Percentiles rank a stretch among this genome's conserved stretches.
Evolutionary conservation across 2,888 invertebrate genomes (phyloP).

Genomic region (Metacarcinus magister): DNA sequence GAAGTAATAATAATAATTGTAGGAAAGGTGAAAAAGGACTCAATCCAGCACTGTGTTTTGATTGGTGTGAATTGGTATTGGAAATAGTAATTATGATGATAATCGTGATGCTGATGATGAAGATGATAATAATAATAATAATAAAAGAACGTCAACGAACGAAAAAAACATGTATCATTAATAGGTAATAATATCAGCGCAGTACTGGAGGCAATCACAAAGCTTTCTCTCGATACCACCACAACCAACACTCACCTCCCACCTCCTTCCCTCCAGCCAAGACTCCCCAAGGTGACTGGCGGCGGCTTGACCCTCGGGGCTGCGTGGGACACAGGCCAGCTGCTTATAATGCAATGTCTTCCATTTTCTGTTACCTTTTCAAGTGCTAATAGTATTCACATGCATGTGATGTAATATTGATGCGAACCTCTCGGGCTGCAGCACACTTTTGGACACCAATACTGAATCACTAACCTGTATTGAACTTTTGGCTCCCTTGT

Average conservation of each 20-base stretch:
- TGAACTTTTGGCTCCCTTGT: no score
- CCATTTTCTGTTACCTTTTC: neutral
- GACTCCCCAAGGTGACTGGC: neutral
- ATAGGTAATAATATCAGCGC: constrained; percentile 7
- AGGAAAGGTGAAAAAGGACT: neutral
- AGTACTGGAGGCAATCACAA: constrained; percentile 7
- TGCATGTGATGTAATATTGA: no score
- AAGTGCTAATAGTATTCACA: neutral
- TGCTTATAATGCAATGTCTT: neutral
- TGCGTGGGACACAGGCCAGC: neutral
- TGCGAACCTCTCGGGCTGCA: no score
- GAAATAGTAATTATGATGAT: neutral
- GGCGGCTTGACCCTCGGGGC: neutral
- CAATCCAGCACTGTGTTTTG: neutral
- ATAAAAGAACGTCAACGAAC: neutral
- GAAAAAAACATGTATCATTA: neutral
- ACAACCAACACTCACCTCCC: neutral
- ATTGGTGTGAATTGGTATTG: neutral
- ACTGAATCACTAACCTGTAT: no score
- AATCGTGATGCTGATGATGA: no score
- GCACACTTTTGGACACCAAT: no score
- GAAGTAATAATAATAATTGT: neutral
- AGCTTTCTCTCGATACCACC: neutral
- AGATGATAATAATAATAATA: neutral
- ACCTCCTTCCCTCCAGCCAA: neutral